A percentile compares a stretch with the other conserved stretches of the same genome.
Conservation (phyloP, 1,140 invertebrate genomes). For the Eumeta japonica region DNA sequence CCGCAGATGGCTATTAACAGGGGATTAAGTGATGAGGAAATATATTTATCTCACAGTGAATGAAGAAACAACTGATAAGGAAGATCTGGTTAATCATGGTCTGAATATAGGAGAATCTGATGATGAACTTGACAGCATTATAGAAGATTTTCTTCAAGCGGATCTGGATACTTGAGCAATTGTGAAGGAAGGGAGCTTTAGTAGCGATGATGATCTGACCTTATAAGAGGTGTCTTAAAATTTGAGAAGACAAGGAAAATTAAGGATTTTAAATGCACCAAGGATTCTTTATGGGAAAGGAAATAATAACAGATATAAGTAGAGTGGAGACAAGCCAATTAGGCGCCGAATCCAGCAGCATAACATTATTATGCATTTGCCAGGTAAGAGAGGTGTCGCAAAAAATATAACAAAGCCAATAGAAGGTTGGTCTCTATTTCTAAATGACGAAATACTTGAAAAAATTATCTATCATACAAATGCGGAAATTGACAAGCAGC, state of each 20-base stretch:
- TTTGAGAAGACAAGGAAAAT: slow-evolving; percentile 1
- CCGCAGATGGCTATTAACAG: neutral
- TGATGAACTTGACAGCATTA: neutral
- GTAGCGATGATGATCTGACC: neutral
- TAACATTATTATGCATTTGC: slow-evolving; percentile 1
- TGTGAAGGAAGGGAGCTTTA: neutral
- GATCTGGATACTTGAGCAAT: neutral
- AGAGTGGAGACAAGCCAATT: neutral
- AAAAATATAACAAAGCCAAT: too few species aligned
- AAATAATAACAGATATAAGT: neutral
- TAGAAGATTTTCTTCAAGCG: neutral
- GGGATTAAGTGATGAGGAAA: neutral
- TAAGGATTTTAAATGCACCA: neutral
- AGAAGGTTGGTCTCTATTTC: too few species aligned
- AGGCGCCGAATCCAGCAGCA: neutral
- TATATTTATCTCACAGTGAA: neutral
- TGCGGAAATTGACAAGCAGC: too few species aligned
- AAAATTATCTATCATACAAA: too few species aligned
- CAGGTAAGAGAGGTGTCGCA: neutral
- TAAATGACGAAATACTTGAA: too few species aligned
- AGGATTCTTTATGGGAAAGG: neutral
- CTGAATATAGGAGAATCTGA: neutral
- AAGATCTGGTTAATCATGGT: neutral
- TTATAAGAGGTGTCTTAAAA: neutral
- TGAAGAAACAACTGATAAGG: neutral